phyloP scores from a whole-genome alignment of 2,888 invertebrate species.

The Ormyrus pomaceus region DNA sequence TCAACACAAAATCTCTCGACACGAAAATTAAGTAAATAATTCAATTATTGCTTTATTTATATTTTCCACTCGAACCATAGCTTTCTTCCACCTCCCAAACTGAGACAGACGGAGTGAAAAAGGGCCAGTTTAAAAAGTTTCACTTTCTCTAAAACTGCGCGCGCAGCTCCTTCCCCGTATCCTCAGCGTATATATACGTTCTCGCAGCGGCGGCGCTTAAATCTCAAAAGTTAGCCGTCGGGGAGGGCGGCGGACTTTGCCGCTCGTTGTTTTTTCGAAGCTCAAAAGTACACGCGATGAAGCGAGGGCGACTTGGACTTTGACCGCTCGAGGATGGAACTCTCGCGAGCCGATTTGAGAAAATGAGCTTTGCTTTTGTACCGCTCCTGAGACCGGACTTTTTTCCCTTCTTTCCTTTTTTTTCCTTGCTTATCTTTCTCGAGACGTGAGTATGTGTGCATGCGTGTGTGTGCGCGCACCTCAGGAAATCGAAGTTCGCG shows the following conservation, averaged over 20 bases:
- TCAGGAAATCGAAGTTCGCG: constrained; percentile 25
- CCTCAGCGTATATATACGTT: background rate
- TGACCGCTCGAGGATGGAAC: constrained; percentile 39
- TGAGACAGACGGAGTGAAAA: too few species aligned
- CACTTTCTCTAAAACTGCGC: too few species aligned
- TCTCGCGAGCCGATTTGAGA: constrained; percentile 44
- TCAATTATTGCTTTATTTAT: too few species aligned
- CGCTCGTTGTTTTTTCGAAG: constrained; percentile 36
- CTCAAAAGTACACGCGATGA: constrained; percentile 35
- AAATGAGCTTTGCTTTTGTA: constrained; percentile 49
- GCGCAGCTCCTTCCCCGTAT: background rate
- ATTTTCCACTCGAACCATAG: too few species aligned
- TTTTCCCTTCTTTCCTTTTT: constrained; percentile 3
- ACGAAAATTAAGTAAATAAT: too few species aligned
- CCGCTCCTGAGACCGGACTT: constrained; percentile 21
- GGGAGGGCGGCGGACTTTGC: constrained; percentile 13
- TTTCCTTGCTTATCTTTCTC: constrained; percentile 39
- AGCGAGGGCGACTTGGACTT: constrained; percentile 32
- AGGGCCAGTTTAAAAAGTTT: too few species aligned
- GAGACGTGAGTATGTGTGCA: constrained; percentile 8
- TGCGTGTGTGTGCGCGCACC: background rate
- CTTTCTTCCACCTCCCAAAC: too few species aligned
- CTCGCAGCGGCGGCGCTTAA: background rate
- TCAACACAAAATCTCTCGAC: too few species aligned
- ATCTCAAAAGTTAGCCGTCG: constrained; percentile 34